Evolutionary conservation across 2,113 vertebrate species (phyloP), one percentile per base, ranked within the genome.

Genomic region (Willisornis vidua): DNA sequence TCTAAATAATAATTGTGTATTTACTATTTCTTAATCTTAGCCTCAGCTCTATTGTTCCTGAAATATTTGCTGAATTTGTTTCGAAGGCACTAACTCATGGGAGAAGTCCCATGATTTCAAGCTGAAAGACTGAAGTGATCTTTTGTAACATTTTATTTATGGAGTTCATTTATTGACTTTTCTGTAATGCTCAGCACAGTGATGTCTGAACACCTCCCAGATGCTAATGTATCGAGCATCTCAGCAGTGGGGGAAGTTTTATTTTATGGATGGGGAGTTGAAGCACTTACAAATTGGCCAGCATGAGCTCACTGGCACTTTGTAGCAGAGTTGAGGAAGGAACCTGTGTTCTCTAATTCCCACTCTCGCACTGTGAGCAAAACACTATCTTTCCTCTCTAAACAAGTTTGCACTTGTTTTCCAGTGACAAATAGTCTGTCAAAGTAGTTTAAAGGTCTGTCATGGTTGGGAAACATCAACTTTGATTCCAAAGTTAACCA

Each of bases 111-210:
- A 25, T 86, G 66, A 85, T 79, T 94, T 92, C 83, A 72, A 75
- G 24, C 20, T 84, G 89, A 59, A 81, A 72, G 48, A 81, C 39
- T 80, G 23, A 46, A 91, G 49, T 71, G 54, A 18, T 15, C 19
- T 96, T 94, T 89, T 75, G 75, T 79, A 96, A 83, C 92, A 45
- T 92, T 90, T 89, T 95, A 70, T 94, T 96, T 93, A 85, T 89
- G 85, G 78, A 89, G 57, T 81, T 93, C 46, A 73, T 85, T 93
- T 94, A 89, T 77, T 87, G 65, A 72, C 80, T 90, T 94, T 85
- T 65, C 77, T 95, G 48, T 87, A 89, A 49, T 1, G 12, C 59
- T 81, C 78, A 77, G 58, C 28, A 8, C 57, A 71, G 25, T 63
- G 54, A 66, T 82, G 23, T 73, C 46, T 63, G 73, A 85, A 54